These are phyloP conservation scores for Lissocephala sabroskyi DNA, from an alignment of 2,888 invertebrate species.

Conservation along the genomic window DNA sequence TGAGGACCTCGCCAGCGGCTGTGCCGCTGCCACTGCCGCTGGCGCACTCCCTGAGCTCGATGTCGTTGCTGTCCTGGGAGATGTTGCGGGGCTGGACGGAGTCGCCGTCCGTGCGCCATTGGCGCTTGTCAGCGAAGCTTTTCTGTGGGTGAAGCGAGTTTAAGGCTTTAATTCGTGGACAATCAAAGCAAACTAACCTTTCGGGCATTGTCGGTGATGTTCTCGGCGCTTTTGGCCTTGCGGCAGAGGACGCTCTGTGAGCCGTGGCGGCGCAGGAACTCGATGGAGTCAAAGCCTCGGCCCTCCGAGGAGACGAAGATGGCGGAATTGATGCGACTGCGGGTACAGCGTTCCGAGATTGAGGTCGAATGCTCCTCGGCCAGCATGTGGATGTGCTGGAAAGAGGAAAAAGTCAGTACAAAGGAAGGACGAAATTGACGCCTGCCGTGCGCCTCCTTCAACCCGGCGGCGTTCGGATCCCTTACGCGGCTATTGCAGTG, in stretches of 20 bases:
- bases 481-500: conserved; percentile 71
- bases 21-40: conserved; percentile 24
- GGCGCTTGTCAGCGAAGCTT: conserved; percentile 67
- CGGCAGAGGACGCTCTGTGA: conserved; percentile 86
- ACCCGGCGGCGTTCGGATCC: conserved; percentile 4
- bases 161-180: too few relatives aligned
- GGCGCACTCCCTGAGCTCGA: conserved; percentile 47
- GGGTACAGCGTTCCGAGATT: conserved; percentile 77
- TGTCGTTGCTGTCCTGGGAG: conserved; percentile 49
- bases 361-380: conserved; percentile 79
- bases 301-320: conserved; percentile 86
- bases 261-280: conserved; percentile 85
- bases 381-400: conserved; percentile 82
- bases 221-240: conserved; percentile 84
- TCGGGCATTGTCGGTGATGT: conserved; percentile 75
- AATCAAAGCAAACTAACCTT: conserved; percentile 48
- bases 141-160: conserved; percentile 40
- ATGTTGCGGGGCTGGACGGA: conserved; percentile 38
- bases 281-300: conserved; percentile 84
- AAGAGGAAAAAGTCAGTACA: conserved; percentile 22
- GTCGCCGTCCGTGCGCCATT: conserved; percentile 70
- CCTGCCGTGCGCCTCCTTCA: not conserved
- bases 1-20: conserved; percentile 44
- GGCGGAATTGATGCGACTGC: conserved; percentile 88
- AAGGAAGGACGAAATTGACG: too few relatives aligned